These are phyloP conservation scores for Dryobotodes eremita DNA, from an alignment of 2,888 invertebrate genomes.

Conservation along the genomic window DNA sequence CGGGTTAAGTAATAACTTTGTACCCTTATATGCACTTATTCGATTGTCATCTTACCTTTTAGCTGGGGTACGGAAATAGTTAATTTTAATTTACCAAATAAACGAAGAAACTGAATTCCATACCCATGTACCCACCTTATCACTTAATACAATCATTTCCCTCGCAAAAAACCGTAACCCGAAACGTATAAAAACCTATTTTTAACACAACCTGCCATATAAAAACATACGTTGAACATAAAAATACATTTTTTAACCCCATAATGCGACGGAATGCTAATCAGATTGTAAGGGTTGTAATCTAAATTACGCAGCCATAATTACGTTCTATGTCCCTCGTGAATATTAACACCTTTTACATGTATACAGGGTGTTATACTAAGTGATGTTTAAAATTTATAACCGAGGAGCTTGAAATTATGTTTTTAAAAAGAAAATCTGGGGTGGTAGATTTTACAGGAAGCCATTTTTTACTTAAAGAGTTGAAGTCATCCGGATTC, in stretches of 20 bases:
- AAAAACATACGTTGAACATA: constrained; percentile 31
- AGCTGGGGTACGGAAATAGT: background rate
- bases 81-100: background rate
- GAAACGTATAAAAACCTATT: constrained; percentile 15
- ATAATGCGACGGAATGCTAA: constrained; percentile 62
- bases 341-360: constrained; percentile 61
- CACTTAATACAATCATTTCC: constrained; percentile 22
- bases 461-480: background rate
- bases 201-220: constrained; percentile 6
- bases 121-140: background rate
- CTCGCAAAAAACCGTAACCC: background rate
- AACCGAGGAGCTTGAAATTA: constrained; percentile 26
- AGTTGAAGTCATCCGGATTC: background rate
- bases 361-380: constrained; percentile 47
- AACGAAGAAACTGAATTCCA: background rate
- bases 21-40: background rate
- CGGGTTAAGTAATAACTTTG: background rate
- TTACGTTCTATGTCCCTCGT: constrained; percentile 65
- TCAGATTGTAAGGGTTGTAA: constrained; percentile 68
- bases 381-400: constrained; percentile 56
- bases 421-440: constrained; percentile 5
- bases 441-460: background rate
- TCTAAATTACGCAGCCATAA: constrained; percentile 67
- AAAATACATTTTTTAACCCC: constrained; percentile 57
- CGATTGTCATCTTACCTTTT: background rate